These are phyloP conservation scores for Sciurus niger DNA, from an alignment of 2,113 vertebrate genomes.

Conservation along the genomic window DNA sequence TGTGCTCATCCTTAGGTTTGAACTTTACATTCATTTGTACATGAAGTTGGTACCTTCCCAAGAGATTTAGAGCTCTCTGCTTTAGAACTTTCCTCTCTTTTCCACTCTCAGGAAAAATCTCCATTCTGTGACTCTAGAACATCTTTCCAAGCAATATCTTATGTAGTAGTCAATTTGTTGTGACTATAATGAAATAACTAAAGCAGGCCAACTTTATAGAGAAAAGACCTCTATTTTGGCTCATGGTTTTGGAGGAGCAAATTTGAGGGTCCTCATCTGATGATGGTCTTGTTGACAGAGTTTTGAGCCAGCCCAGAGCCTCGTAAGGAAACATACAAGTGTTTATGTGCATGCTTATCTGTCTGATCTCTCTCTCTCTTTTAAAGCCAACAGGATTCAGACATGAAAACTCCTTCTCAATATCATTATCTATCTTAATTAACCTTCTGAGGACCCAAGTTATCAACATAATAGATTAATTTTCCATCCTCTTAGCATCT, in stretches of 20 bases:
- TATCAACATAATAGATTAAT: neutral
- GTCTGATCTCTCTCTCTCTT: neutral
- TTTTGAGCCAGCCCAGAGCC: neutral
- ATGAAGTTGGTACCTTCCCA: neutral
- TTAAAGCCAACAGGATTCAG: neutral
- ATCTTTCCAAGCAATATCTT: neutral
- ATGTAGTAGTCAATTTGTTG: no score
- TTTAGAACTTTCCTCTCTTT: neutral
- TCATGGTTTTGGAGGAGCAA: neutral
- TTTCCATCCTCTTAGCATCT: neutral
- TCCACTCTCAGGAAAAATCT: neutral
- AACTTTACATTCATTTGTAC: neutral
- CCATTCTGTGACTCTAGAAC: neutral
- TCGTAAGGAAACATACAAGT: neutral
- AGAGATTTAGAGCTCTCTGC: neutral
- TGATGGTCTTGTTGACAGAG: neutral
- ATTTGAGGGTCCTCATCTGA: neutral
- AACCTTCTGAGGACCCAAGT: no score
- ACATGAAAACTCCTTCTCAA: neutral
- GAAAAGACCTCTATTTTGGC: neutral
- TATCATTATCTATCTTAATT: neutral
- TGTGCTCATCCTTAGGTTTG: neutral
- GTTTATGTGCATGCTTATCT: no score
- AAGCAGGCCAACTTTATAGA: neutral
- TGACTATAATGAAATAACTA: neutral